A percentile compares a stretch with the other conserved stretches of the same genome.
Evolutionary conservation across 2,113 vertebrate genomes (phyloP).

Genomic region (Campylorhamphus procurvoides): DNA sequence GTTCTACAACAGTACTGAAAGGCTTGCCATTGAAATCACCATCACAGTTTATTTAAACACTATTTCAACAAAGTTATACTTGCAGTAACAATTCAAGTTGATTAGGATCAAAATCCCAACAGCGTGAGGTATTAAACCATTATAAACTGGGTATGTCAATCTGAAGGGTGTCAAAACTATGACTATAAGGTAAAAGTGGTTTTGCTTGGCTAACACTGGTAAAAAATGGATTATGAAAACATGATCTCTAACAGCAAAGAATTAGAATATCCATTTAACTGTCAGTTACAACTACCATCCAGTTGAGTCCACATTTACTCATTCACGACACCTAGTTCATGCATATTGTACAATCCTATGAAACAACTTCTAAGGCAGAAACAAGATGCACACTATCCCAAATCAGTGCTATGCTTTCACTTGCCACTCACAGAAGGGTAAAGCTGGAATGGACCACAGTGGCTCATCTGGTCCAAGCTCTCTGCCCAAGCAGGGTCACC

Average conservation of each 20-base stretch:
- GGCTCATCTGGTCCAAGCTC: neutral
- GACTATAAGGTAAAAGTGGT: neutral
- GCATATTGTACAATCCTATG: neutral
- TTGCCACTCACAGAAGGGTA: neutral
- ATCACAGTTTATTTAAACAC: neutral
- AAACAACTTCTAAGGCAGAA: neutral
- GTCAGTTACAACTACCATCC: neutral
- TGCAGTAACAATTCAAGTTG: neutral
- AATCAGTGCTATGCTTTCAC: neutral
- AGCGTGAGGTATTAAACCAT: neutral
- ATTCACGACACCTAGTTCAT: neutral
- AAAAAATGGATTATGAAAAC: neutral
- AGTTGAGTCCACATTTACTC: neutral
- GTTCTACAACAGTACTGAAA: neutral
- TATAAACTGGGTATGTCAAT: neutral
- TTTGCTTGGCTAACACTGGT: neutral
- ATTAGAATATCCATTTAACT: neutral
- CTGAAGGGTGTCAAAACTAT: neutral
- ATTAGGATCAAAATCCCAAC: neutral
- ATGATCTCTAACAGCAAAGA: neutral
- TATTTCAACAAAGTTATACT: neutral
- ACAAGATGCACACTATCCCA: neutral
- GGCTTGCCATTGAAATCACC: neutral
- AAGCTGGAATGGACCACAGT: neutral
- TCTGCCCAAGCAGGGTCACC: neutral